Evolutionary conservation across 2,113 vertebrate genomes (phyloP), one percentile per base, ranked within the genome.

Genomic region (Coptodon bakossiorum): DNA sequence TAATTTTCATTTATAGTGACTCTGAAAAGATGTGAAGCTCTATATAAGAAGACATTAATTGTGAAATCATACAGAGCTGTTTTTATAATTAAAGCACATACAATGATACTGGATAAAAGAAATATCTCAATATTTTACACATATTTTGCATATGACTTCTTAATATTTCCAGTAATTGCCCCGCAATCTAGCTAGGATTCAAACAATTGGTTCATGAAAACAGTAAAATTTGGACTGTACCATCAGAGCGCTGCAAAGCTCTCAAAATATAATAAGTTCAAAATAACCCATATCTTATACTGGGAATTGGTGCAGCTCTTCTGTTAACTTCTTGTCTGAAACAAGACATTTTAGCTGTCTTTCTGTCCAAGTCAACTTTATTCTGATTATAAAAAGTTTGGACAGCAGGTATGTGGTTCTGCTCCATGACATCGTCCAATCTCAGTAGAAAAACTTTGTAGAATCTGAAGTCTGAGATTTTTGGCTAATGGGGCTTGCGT

Each of bases 391-490:
- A 66, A 12, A 66, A 36, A 1, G 31, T 66, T 66, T 66, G 61
- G 9, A 0, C 61, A 1, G 9, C 61, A n/a, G 61, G 59, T 63
- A 29, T 19, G 31, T 63, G 31, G 17, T 7, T n/a, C 61, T 66
- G 17, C 61, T 66, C 31, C 61, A 38, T 0, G 31, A 38, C 31
- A 66, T 66, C 1, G 1, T 66, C 31, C 61, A 66, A 0, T 38
- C 61, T 66, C 17, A 36, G 17, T 38, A 38, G 17, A 38, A n/a
- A 66, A 38, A 38, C 61, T n/a, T n/a, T 27, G 54, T 7, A 27
- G 13, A 56, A 13, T 56, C 22, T 0, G 0, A 56, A 24, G 13
- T 59, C 16, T 36, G 59, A 63, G 59, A 10, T 4, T 2, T 68
- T 68, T 40, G 19, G 19, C 2, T 68, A 38, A 38, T 1, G 11